Percentiles rank a stretch among this genome's conserved stretches.
These are phyloP conservation scores for Menidia menidia DNA, from an alignment of 2,797 vertebrate species.

Conservation along the genomic window DNA sequence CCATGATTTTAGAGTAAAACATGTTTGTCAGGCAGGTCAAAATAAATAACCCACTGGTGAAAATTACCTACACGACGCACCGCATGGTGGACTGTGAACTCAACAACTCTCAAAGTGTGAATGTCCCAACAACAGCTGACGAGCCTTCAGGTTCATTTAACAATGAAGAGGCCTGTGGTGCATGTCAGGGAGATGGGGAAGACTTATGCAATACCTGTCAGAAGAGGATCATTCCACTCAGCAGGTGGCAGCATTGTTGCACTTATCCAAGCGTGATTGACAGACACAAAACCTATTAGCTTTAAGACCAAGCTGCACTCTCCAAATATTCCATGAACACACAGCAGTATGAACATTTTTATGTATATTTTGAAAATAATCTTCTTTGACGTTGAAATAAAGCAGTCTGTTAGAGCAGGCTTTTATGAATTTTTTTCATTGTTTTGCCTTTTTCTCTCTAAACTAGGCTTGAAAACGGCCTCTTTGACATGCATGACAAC, in stretches of 20 bases:
- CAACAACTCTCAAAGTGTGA: background rate
- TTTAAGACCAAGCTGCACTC: background rate
- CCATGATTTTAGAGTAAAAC: no score
- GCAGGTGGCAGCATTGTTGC: constrained; percentile 62
- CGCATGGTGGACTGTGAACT: background rate
- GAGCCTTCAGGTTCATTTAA: no score
- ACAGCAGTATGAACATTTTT: background rate
- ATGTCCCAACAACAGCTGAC: background rate
- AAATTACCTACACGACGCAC: background rate
- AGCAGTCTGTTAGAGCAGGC: background rate
- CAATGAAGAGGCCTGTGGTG: no score
- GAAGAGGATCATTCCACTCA: constrained; percentile 14
- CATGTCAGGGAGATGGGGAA: background rate
- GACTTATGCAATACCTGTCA: background rate
- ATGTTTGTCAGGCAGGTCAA: background rate
- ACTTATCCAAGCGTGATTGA: background rate
- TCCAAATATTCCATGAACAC: background rate
- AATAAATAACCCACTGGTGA: background rate
- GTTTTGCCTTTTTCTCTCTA: background rate
- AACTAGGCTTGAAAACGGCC: background rate
- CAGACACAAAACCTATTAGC: background rate
- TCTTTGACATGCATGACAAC: background rate
- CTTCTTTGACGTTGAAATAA: background rate
- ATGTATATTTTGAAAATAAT: background rate
- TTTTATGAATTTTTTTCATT: background rate